Evolutionary conservation across 2,888 invertebrate genomes (phyloP).

Genomic region (Idaea aversata): DNA sequence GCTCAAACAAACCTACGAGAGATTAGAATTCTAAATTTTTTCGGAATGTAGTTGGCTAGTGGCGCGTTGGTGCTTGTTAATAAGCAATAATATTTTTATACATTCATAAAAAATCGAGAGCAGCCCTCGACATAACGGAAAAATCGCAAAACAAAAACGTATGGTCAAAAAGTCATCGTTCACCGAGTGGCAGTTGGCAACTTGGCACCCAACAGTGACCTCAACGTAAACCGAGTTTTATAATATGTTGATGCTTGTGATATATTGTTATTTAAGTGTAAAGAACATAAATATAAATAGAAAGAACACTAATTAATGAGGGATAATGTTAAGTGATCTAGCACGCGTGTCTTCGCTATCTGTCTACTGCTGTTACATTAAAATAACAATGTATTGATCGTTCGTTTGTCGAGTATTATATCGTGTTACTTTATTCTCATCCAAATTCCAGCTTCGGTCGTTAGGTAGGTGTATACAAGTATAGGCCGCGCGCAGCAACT

Average conservation of each 20-base stretch:
- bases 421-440: constrained; percentile 60
- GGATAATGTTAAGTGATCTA: constrained; percentile 52
- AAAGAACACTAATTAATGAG: constrained; percentile 59
- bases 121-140: constrained; percentile 44
- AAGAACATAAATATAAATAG: constrained; percentile 72
- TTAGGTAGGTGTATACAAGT: constrained; percentile 16
- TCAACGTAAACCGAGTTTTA: constrained; percentile 52
- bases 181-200: constrained; percentile 22
- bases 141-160: constrained; percentile 26
- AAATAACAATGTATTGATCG: constrained; percentile 75
- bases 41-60: constrained; percentile 74
- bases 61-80: constrained; percentile 79
- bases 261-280: constrained; percentile 81
- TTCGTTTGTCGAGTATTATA: constrained; percentile 36
- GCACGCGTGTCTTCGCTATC: constrained; percentile 67
- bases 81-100: constrained; percentile 81
- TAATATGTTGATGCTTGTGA: constrained; percentile 76
- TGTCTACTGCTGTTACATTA: constrained; percentile 68
- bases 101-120: constrained; percentile 72
- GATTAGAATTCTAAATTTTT: constrained; percentile 69
- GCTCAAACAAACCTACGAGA: constrained; percentile 69
- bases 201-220: constrained; percentile 18
- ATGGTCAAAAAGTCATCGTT: constrained; percentile 66
- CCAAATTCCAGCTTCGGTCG: constrained; percentile 66
- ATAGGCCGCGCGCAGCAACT: constrained; percentile 27